Evolutionary conservation across 2,797 vertebrate genomes (phyloP), one percentile per base, ranked within the genome.

Genomic region (Loris lydekkerianus): DNA sequence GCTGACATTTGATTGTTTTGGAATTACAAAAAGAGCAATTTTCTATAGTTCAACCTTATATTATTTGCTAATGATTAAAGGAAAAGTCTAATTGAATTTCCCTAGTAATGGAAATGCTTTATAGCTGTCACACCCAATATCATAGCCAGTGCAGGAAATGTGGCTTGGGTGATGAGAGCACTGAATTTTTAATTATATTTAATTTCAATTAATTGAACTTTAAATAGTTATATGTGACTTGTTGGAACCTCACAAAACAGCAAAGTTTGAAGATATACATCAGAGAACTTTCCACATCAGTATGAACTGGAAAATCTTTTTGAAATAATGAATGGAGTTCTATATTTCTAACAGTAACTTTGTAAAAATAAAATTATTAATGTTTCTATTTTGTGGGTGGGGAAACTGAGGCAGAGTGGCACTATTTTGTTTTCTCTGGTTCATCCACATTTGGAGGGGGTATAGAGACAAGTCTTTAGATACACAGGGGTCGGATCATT

Each of bases 191-290:
- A 58, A 82, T 91, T 85, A 4, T 31, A 9, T 53, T 82, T 89
- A n/a, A 83, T 86, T 89, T 82, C 49, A 82, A 13, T 21, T 27
- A 85, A 29, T 69, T 70, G 17, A 93, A 76, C 91, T 85, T 86
- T 77, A 83, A 61, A 75, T 46, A 78, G 46, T 69, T 85, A 13
- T 9, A 31, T 17, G 6, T 49, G 13, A 25, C 29, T 77, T 86
- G 2, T 72, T 2, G 7, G 0, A 69, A 56, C 13, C 5, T 69
- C 31, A 86, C 11, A 5, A 73, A 56, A 60, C 11, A 94, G 34
- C 31, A 63, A 72, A 11, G 1, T 61, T 86, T 75, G 53, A 11
- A 81, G n/a, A 53, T 18, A 7, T 40, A 58, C 63, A 27, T 91
- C 34, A 67, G 13, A 90, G 29, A 73, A 93, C 15, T 49, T 83